Base-by-base conservation (phyloP, 2,113 vertebrate genomes). In the Trichechus manatus region DNA sequence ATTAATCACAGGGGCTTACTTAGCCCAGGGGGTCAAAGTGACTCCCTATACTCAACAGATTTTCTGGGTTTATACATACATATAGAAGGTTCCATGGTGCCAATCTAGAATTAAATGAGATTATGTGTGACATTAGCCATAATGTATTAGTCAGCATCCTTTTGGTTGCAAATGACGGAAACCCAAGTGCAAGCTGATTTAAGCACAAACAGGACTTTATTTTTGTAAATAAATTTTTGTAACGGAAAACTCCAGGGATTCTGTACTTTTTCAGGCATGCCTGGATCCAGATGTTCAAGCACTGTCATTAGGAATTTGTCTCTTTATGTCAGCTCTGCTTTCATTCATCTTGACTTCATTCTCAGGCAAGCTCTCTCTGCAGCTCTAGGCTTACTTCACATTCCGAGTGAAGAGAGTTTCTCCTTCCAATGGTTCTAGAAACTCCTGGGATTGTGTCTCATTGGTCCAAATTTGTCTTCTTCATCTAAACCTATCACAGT, bases 51-150 rank as follows among this genome's bases (percentile, higher is more conserved):
- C 59, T 86, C 64, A 87, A 77, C 27, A 64, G 33, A 7, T 77
- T 90, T 56, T 80, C 59, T 82, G 72, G 64, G 10, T 77, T 70
- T 92, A 53, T 75, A 42, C 27, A 79, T 86, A n/a, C 44, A 80
- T 87, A 44, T 92, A 47, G n/a, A 97, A 77, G 25, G 2, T 94
- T 66, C 36, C 31, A 42, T 44, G 11, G 81, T 92, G 81, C 47
- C 61, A 92, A 77, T 82, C 17, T 88, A 89, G 75, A 94, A 85
- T 93, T 89, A 94, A 96, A 88, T 94, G 27, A 91, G 42, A 91
- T 83, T 87, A 44, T 75, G 86, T 93, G 29, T 91, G 89, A 4
- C 15, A 5, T 84, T 96, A 84, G 36, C 80, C 23, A 59, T 53
- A 63, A 61, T 66, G 14, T 68, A 77, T 82, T 89, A 82, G 44